These are phyloP conservation scores for Fissipunctia ypsillon DNA, from an alignment of 2,888 invertebrate genomes.

Conservation along the genomic window DNA sequence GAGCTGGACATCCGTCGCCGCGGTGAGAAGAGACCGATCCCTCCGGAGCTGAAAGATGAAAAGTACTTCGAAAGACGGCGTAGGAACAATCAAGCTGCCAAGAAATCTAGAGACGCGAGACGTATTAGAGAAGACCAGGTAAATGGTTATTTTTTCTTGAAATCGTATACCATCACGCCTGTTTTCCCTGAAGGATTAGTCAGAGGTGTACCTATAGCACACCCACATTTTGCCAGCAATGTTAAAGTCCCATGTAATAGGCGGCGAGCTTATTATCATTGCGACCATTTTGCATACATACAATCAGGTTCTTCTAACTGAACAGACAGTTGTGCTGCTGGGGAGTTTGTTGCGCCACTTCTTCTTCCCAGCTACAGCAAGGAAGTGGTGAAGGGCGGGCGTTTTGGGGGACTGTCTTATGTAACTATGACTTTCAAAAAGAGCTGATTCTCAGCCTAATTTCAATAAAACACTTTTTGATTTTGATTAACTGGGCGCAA, in stretches of 20 bases:
- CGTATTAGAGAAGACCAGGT: conserved; percentile 97
- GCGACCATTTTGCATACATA: not conserved
- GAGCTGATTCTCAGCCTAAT: too few relatives aligned
- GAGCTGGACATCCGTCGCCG: conserved; percentile 90
- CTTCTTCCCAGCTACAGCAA: too few relatives aligned
- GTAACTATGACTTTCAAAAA: too few relatives aligned
- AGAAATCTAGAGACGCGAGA: conserved; percentile 97
- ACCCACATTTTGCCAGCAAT: not conserved
- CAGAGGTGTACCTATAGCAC: not conserved
- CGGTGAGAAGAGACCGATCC: conserved; percentile 96
- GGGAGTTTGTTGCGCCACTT: too few relatives aligned
- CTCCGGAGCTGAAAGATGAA: conserved; percentile 96
- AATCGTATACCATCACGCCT: not conserved
- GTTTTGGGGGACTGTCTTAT: too few relatives aligned
- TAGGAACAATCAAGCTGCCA: conserved; percentile 97
- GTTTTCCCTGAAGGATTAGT: too few relatives aligned
- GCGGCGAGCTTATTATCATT: not conserved
- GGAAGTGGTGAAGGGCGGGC: too few relatives aligned
- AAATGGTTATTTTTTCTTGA: not conserved
- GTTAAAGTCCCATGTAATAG: not conserved
- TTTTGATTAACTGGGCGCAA: not conserved
- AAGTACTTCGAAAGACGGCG: conserved; percentile 97
- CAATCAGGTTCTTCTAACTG: not conserved
- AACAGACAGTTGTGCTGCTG: too few relatives aligned
- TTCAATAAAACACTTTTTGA: too few relatives aligned